Evolutionary conservation across 2,888 invertebrate species (phyloP).

Genomic region (Oxytorus armatus): DNA sequence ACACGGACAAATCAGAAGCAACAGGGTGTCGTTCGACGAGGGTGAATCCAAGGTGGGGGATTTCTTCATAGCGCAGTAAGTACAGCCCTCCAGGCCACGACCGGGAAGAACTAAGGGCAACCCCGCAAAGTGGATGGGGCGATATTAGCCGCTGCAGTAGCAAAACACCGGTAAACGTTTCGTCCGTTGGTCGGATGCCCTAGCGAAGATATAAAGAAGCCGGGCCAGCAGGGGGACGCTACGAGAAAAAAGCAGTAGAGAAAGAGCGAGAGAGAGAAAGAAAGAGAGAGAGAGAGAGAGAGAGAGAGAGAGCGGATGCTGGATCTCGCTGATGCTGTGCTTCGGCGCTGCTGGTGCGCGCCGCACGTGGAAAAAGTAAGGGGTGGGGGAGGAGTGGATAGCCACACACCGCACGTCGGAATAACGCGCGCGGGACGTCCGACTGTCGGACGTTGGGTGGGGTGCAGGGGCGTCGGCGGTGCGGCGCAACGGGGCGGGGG

Average conservation of each 20-base stretch:
- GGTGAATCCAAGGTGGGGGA: slow-evolving; percentile 50
- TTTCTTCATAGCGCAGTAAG: neutral
- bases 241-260: neutral
- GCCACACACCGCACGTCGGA: slow-evolving; percentile 46
- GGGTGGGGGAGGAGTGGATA: slow-evolving; percentile 20
- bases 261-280: too few relatives aligned
- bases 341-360: slow-evolving; percentile 45
- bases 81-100: slow-evolving; percentile 6
- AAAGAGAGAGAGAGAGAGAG: slow-evolving; percentile 19
- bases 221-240: slow-evolving; percentile 11
- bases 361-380: slow-evolving; percentile 64
- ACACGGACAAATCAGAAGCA: slow-evolving; percentile 14
- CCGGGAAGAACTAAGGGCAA: slow-evolving; percentile 5
- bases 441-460: slow-evolving; percentile 32
- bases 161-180: slow-evolving; percentile 52
- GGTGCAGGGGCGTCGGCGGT: slow-evolving; percentile 31
- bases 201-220: slow-evolving; percentile 26
- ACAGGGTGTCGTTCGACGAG: slow-evolving; percentile 13
- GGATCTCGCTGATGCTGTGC: slow-evolving; percentile 35
- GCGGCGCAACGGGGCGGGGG: slow-evolving; percentile 6
- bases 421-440: slow-evolving; percentile 58
- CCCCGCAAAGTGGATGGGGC: slow-evolving; percentile 17
- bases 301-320: slow-evolving; percentile 42
- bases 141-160: slow-evolving; percentile 51
- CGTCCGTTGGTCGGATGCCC: slow-evolving; percentile 52